These are phyloP conservation scores for Cheracebus regulus DNA, from an alignment of 2,797 vertebrate genomes.

Conservation along the genomic window DNA sequence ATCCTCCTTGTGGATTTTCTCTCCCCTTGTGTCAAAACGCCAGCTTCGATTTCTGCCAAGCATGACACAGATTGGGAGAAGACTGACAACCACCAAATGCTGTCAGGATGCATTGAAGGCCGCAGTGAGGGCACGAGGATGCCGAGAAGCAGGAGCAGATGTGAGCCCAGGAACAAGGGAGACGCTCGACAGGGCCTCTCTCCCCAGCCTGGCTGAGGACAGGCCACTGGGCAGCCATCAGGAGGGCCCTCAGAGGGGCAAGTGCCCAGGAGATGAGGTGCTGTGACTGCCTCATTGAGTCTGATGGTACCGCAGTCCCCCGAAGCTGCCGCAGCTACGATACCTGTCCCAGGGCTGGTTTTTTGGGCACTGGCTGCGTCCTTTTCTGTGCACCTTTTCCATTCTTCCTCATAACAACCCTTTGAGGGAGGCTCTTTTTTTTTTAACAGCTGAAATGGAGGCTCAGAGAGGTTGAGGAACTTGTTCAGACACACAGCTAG, in stretches of 20 bases:
- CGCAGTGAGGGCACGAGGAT: neutral
- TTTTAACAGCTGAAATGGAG: neutral
- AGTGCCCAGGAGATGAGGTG: neutral
- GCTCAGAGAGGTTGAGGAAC: neutral
- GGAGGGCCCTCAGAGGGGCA: neutral
- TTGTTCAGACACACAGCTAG: neutral
- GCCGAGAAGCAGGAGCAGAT: neutral
- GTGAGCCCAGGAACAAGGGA: neutral
- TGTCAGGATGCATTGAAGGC: neutral
- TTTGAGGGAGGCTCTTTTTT: neutral
- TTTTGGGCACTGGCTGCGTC: neutral
- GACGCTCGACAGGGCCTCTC: fast-evolving
- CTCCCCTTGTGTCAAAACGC: conserved; percentile 47
- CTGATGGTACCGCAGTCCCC: neutral
- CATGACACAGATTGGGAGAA: neutral
- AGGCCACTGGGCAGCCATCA: neutral
- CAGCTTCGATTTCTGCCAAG: conserved; percentile 35
- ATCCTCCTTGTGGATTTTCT: neutral
- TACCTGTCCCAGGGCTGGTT: neutral
- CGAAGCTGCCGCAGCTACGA: neutral
- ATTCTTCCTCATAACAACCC: neutral
- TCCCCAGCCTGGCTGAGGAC: neutral
- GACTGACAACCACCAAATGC: conserved; percentile 62
- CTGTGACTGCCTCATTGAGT: neutral
- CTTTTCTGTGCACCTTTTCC: neutral